These are phyloP conservation scores for Siderastrea siderea DNA, from an alignment of 92 coral and sea anemone species.

Conservation along the genomic window DNA sequence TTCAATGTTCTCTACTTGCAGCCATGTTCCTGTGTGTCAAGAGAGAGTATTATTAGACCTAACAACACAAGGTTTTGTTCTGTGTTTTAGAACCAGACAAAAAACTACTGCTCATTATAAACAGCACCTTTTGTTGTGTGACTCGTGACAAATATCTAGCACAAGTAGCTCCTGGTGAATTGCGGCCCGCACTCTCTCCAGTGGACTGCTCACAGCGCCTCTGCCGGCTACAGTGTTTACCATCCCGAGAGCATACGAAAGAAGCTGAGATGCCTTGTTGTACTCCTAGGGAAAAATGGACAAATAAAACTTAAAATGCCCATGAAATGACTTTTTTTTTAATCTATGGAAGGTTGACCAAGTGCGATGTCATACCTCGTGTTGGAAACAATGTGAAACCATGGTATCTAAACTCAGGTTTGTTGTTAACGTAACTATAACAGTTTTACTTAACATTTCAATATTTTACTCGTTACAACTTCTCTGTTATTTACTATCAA, in stretches of 20 bases:
- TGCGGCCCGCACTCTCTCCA: slow-evolving; percentile 77
- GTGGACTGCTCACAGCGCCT: slow-evolving; percentile 33
- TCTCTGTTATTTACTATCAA: no score
- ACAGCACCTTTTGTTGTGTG: slow-evolving; percentile 62
- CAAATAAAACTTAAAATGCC: background rate
- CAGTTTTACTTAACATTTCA: no score
- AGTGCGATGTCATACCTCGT: no score
- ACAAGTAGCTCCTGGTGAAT: slow-evolving; percentile 89
- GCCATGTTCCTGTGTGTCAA: no score
- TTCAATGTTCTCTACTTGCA: no score
- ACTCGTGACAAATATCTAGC: slow-evolving; percentile 66
- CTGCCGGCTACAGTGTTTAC: slow-evolving; percentile 59
- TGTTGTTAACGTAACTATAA: no score
- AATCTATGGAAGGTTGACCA: no score
- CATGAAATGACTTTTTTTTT: background rate
- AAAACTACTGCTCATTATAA: background rate
- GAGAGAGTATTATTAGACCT: no score
- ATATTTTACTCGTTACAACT: no score
- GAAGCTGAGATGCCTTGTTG: slow-evolving; percentile 60
- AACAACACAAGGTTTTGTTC: no score
- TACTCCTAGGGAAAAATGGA: slow-evolving; percentile 62
- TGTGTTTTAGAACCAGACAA: background rate
- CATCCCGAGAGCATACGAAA: slow-evolving; percentile 75
- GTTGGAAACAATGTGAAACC: background rate
- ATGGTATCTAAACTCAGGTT: background rate